phyloP scores from a whole-genome alignment of 2,797 vertebrate genomes.

The Chelmon rostratus region DNA sequence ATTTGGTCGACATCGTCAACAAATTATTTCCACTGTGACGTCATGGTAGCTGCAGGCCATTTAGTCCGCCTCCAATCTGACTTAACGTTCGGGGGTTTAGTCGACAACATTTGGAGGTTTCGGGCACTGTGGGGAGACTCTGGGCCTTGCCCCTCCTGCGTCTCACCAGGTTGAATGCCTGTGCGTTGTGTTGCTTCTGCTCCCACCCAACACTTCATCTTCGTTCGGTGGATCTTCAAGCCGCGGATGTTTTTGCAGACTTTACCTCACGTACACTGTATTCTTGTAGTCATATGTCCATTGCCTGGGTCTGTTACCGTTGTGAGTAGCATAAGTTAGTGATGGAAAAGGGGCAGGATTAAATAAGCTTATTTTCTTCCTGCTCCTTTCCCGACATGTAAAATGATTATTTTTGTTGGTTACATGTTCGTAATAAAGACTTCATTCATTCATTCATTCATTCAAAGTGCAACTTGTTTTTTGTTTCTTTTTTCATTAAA shows the following conservation, averaged over 20 bases:
- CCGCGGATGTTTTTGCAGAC: not conserved
- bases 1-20: not conserved
- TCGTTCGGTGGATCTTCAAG: not conserved
- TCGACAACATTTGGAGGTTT: not conserved
- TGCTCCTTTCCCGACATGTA: too few species aligned
- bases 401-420: too few species aligned
- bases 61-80: not conserved
- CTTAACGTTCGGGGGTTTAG: not conserved
- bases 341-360: too few species aligned
- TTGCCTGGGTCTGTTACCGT: not conserved
- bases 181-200: not conserved
- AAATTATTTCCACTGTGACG: not conserved
- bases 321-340: too few species aligned
- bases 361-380: too few species aligned
- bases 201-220: not conserved
- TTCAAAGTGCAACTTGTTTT: too few species aligned
- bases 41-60: not conserved
- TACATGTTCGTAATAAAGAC: too few species aligned
- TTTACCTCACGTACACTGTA: not conserved
- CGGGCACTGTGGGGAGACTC: not conserved
- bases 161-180: not conserved
- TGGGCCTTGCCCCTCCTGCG: not conserved
- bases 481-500: too few species aligned
- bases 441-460: too few species aligned
- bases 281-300: not conserved